Percentiles rank a stretch among this genome's conserved stretches.
Conservation (phyloP, 2,797 vertebrate genomes). For the Odontamblyopus lacepedii region DNA sequence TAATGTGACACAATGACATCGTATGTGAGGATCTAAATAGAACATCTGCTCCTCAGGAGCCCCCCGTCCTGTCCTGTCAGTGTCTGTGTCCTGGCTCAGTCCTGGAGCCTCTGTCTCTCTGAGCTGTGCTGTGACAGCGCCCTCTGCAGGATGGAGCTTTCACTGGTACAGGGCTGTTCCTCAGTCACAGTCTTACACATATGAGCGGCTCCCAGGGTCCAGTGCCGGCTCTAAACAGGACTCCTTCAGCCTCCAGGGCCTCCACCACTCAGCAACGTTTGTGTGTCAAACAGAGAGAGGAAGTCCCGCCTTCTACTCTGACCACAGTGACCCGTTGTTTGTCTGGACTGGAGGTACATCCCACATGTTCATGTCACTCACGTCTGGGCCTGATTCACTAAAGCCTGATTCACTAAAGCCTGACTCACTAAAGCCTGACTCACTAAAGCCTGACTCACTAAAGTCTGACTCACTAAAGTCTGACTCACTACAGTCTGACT, state of each 20-base stretch:
- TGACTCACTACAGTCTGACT: no score
- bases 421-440: background rate
- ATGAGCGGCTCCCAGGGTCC: background rate
- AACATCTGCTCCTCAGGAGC: background rate
- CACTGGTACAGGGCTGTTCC: slow-evolving; percentile 48
- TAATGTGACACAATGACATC: background rate
- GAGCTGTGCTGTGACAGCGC: slow-evolving; percentile 23
- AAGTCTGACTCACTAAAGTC: no score
- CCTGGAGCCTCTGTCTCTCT: slow-evolving; percentile 49
- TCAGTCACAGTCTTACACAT: background rate
- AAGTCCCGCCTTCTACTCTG: background rate
- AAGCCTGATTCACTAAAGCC: background rate
- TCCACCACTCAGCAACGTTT: background rate
- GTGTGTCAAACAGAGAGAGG: background rate
- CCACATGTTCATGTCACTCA: background rate
- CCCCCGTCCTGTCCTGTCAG: slow-evolving; percentile 19
- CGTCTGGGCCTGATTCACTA: no score
- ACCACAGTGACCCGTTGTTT: background rate
- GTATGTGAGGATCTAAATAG: background rate
- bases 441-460: background rate
- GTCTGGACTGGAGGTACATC: background rate
- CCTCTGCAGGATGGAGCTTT: slow-evolving; percentile 51
- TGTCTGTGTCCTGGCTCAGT: slow-evolving; percentile 49
- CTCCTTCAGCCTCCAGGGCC: background rate
- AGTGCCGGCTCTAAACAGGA: background rate